phyloP scores from a whole-genome alignment of 2,888 invertebrate species.

The Drosophila pseudotalamancana region DNA sequence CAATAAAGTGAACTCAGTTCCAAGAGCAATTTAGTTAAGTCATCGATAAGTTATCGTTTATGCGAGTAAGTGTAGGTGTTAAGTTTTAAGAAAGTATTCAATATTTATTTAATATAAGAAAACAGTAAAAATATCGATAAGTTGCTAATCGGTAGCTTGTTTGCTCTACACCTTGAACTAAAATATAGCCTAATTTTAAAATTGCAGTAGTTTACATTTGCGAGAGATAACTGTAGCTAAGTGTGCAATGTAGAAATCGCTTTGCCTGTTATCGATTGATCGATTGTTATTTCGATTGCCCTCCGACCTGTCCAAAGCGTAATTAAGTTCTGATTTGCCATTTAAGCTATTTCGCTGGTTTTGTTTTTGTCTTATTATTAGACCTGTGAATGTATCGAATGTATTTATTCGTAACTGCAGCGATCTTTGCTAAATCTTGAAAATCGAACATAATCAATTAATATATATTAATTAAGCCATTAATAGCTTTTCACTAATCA shows the following conservation, averaged over 20 bases:
- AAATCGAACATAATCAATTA: constrained; percentile 61
- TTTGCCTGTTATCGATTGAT: constrained; percentile 21
- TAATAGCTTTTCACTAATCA: constrained; percentile 76
- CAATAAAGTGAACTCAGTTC: neutral
- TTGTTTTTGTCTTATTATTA: constrained; percentile 13
- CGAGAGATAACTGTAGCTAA: constrained; percentile 2
- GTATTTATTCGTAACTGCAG: constrained; percentile 18
- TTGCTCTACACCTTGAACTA: no score
- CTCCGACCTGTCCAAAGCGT: constrained; percentile 1
- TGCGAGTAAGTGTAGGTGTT: neutral
- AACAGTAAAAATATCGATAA: no score
- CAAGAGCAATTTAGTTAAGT: neutral
- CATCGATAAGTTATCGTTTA: neutral
- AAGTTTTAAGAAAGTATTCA: neutral
- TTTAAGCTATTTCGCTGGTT: constrained; percentile 18
- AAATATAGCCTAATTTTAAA: no score
- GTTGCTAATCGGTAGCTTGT: no score
- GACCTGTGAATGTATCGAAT: neutral
- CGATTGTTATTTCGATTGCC: constrained; percentile 13
- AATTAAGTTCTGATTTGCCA: constrained; percentile 11
- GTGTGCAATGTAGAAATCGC: neutral
- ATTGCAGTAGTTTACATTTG: neutral
- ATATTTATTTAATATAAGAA: neutral
- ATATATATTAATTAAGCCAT: constrained; percentile 66
- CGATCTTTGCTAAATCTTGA: neutral